Percentiles rank a stretch among this genome's conserved stretches.
Conservation (phyloP, 2,888 invertebrate species). For the Campaea margaritaria region DNA sequence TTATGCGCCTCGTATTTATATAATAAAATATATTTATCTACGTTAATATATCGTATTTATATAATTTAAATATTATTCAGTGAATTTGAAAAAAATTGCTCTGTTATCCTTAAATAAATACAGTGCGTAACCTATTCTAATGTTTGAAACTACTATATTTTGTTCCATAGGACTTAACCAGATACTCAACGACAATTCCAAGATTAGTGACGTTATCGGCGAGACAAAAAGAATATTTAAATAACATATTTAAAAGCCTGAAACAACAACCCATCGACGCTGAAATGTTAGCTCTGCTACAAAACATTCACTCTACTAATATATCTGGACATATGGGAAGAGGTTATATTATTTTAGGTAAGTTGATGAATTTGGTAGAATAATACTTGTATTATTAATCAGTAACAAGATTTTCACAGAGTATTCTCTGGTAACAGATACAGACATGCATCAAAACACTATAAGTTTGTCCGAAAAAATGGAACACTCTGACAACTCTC, state of each 20-base stretch:
- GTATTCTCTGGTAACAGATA: conserved; percentile 44
- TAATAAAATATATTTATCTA: too few species aligned
- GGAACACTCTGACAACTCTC: conserved; percentile 59
- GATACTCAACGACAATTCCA: conserved; percentile 63
- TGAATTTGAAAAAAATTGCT: too few species aligned
- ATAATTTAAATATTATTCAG: too few species aligned
- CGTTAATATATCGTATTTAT: too few species aligned
- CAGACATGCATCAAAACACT: conserved; percentile 55
- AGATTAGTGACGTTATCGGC: conserved; percentile 63
- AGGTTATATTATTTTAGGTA: conserved; percentile 67
- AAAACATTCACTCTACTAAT: conserved; percentile 62
- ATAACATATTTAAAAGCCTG: conserved; percentile 56
- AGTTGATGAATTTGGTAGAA: conserved; percentile 18
- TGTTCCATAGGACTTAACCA: conserved; percentile 52
- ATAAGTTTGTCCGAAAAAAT: conserved; percentile 53
- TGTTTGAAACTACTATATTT: too few species aligned
- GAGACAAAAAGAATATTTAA: conserved; percentile 59
- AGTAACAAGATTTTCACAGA: background rate
- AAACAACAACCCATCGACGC: conserved; percentile 66
- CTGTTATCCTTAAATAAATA: too few species aligned
- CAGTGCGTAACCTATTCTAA: too few species aligned
- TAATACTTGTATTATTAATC: too few species aligned
- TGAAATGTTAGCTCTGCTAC: conserved; percentile 68
- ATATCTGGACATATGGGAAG: conserved; percentile 69
- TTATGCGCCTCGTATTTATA: too few species aligned